phyloP scores from a whole-genome alignment of 2,113 vertebrate species.

The Zapornia atra region DNA sequence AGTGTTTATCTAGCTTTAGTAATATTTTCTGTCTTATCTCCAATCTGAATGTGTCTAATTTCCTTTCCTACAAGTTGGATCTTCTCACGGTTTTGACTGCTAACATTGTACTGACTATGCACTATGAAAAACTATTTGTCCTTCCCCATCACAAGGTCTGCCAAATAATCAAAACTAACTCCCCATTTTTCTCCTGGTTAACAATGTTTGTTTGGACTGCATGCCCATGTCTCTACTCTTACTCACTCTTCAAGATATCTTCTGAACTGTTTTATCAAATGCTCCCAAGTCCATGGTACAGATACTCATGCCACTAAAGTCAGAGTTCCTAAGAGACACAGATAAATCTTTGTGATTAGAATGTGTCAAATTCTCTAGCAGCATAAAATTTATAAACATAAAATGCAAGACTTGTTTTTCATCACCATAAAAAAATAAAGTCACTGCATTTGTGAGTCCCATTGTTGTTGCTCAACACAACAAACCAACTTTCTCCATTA shows the following conservation, averaged over 20 bases:
- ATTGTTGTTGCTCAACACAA: background rate
- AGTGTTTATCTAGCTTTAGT: background rate
- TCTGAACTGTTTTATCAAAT: background rate
- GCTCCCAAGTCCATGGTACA: background rate
- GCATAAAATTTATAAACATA: background rate
- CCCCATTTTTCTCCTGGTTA: background rate
- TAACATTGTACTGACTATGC: background rate
- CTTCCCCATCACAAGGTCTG: background rate
- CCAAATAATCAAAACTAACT: background rate
- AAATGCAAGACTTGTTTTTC: background rate
- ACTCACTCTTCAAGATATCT: background rate
- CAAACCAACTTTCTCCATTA: background rate
- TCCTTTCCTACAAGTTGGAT: background rate
- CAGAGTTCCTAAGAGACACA: background rate
- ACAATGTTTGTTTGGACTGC: background rate
- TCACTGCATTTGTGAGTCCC: background rate
- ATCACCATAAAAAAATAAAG: background rate
- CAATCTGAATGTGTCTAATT: background rate
- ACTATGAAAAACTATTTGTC: background rate
- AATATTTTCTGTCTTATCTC: background rate
- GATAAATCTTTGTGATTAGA: background rate
- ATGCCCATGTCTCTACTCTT: background rate
- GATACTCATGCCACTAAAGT: background rate
- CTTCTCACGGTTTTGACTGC: background rate
- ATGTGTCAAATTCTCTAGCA: background rate